phyloP scores from a whole-genome alignment of 1,140 invertebrate species.

The Radopholus similis region DNA sequence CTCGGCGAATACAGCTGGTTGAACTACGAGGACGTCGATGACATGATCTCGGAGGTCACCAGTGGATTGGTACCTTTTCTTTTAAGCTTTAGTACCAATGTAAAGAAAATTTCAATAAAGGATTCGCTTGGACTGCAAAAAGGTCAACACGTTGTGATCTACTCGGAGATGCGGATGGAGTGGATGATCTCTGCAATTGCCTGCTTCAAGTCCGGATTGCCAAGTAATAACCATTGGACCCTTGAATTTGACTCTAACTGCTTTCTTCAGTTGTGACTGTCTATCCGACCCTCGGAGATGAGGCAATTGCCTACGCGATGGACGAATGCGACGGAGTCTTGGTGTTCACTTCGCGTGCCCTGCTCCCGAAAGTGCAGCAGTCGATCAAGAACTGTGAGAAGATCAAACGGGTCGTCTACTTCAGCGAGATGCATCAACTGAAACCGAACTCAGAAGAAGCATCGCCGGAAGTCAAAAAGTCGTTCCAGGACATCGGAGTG shows the following conservation, averaged over 20 bases:
- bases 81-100: too few species aligned
- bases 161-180: constrained; percentile 91
- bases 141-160: constrained; percentile 78
- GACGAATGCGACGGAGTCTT: constrained; percentile 85
- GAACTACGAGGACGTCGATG: constrained; percentile 75
- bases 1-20: constrained; percentile 82
- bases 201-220: constrained; percentile 84
- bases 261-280: constrained; percentile 78
- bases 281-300: constrained; percentile 91
- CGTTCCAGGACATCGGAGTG: constrained; percentile 65
- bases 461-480: constrained; percentile 66
- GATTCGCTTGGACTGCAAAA: constrained; percentile 67
- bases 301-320: constrained; percentile 87
- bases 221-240: constrained; percentile 64
- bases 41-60: not conserved
- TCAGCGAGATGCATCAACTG: constrained; percentile 35
- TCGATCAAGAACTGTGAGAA: constrained; percentile 35
- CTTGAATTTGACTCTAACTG: not conserved
- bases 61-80: too few species aligned
- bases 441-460: constrained; percentile 20
- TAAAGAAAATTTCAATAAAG: too few species aligned
- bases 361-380: constrained; percentile 47
- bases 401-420: constrained; percentile 54
- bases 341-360: constrained; percentile 53
- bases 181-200: constrained; percentile 92